A percentile compares a stretch with the other conserved stretches of the same genome.
Evolutionary conservation across 2,888 invertebrate species (phyloP).

Genomic region (Empis stercorea): DNA sequence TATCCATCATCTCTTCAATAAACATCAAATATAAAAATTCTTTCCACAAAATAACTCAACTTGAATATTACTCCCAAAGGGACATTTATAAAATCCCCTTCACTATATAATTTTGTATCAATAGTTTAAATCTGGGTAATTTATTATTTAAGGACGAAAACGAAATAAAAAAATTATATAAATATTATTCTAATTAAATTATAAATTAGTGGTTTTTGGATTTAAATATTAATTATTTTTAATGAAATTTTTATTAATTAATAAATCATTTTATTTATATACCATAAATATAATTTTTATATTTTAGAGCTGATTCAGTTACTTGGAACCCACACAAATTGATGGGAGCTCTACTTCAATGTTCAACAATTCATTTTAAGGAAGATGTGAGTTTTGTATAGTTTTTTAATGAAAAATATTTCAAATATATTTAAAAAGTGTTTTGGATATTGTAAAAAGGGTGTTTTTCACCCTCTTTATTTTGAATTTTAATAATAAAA

Average conservation of each 20-base stretch:
- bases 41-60: too few relatives aligned
- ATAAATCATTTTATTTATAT: neutral
- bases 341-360: constrained; percentile 93
- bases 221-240: neutral
- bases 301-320: constrained; percentile 81
- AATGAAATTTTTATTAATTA: neutral
- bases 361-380: constrained; percentile 93
- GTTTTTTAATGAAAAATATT: neutral
- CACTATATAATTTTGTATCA: too few relatives aligned
- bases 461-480: neutral
- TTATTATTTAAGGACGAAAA: too few relatives aligned
- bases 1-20: too few relatives aligned
- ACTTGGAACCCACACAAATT: constrained; percentile 99
- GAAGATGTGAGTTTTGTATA: constrained; percentile 70
- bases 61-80: too few relatives aligned
- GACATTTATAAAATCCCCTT: too few relatives aligned
- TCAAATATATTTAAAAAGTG: neutral
- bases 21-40: too few relatives aligned
- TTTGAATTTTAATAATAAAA: neutral
- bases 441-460: neutral
- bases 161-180: too few relatives aligned
- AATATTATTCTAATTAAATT: neutral
- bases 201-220: neutral
- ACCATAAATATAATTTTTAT: constrained; percentile 7
- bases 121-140: too few relatives aligned